Evolutionary conservation across 2,113 vertebrate species (phyloP).

Genomic region (Cyprinus carpio): DNA sequence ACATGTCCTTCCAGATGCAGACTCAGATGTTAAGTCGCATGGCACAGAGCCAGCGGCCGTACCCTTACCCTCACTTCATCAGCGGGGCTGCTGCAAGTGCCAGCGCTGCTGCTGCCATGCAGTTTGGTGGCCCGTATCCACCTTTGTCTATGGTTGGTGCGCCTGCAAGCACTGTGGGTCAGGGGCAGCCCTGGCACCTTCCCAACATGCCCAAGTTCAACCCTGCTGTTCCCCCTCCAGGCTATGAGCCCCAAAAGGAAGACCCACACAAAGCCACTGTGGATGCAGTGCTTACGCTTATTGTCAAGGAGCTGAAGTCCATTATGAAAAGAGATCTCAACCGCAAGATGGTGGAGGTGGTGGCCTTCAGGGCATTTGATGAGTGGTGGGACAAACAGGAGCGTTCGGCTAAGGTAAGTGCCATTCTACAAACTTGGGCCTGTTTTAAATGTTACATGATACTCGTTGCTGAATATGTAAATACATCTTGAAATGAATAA

Average conservation of each 20-base stretch:
- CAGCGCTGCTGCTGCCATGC: slow-evolving; percentile 60
- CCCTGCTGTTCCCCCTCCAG: slow-evolving; percentile 91
- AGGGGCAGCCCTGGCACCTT: slow-evolving; percentile 85
- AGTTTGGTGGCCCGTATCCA: slow-evolving; percentile 84
- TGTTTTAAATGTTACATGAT: slow-evolving; percentile 15
- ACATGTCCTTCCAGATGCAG: slow-evolving; percentile 99
- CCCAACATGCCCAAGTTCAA: slow-evolving; percentile 88
- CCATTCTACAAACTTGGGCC: not conserved
- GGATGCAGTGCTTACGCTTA: slow-evolving; percentile 91
- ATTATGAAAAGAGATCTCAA: slow-evolving; percentile 99
- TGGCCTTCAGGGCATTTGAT: slow-evolving; percentile 95
- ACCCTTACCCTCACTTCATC: slow-evolving; percentile 86
- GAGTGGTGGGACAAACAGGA: slow-evolving; percentile 99
- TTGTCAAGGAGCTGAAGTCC: slow-evolving; percentile 96
- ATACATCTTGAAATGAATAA: not conserved
- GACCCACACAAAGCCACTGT: slow-evolving; percentile 97
- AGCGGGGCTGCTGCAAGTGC: slow-evolving; percentile 51
- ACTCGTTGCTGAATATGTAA: not conserved
- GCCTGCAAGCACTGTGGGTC: slow-evolving; percentile 63
- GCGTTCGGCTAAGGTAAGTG: slow-evolving; percentile 87
- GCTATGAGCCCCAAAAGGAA: slow-evolving; percentile 91
- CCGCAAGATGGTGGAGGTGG: slow-evolving; percentile 98
- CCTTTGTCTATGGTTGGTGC: slow-evolving; percentile 79
- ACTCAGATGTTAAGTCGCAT: slow-evolving; percentile 98
- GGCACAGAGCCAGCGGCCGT: slow-evolving; percentile 87